Base-by-base conservation (phyloP, 2,797 vertebrate species). In the Tiaroga cobitis region DNA sequence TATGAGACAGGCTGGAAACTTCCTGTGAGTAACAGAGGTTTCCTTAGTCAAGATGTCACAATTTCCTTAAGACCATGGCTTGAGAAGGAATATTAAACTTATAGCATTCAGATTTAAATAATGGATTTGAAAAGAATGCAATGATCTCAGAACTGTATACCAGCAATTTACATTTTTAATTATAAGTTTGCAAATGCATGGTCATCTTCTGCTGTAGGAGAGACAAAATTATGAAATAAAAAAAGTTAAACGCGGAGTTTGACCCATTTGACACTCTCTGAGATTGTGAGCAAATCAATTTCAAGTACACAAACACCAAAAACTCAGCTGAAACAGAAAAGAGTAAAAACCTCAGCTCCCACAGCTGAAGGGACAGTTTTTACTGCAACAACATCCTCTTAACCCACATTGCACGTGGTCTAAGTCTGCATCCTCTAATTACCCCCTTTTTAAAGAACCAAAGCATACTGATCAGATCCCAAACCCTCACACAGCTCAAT, bases 381-480 rank as follows among this genome's bases (percentile, higher is more conserved):
- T 34, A 80, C 56, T 26, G 26, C 51, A 41, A 51, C 34, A 43
- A 29, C 69, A 65, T 73, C 32, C 26, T 46, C 73, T 46, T 56
- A 77, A 70, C 39, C 51, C 19, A 43, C 21, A 56, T 83, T 61
- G 83, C 43, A 81, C 83, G 24, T 90, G 72, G 86, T 84, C 82
- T 51, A 70, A 79, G 77, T 88, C 87, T 61, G 80, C 93, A 95
- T 92, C 96, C 95, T 96, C 94, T 92, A 95, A 74, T 34, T 4
- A 2, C 94, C 91, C 94, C 86, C 26, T 93, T 94, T 94, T 96
- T 95, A 34, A 7, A 51, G 91, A 93, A 83, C 59, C 43, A 76
- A 10, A 67, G 93, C 93, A 93, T 90, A 87, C 92, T 91, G 87
- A 94, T 93, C 93, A 94, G 95, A 92, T 94, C 94, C 89, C 93